Base-by-base conservation (phyloP, 2,113 vertebrate species). In the Upupa epops region DNA sequence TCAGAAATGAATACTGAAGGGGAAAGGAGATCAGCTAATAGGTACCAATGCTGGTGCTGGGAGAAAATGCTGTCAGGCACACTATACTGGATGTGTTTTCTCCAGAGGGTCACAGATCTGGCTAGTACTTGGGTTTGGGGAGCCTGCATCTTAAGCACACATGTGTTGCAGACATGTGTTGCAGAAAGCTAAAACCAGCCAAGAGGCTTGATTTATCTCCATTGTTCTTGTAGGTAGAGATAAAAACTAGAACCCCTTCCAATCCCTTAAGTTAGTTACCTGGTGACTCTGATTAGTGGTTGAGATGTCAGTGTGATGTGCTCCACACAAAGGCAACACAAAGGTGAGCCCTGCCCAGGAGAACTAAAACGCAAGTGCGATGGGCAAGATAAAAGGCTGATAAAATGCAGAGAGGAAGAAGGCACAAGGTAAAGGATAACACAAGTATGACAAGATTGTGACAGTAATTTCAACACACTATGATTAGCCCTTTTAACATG, bases 311-410 rank as follows among this genome's bases (percentile, higher is more conserved):
- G 3, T 16, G 55, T 19, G 70, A 78, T 29, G 61, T 40, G 60
- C 61, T 72, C 31, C 31, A 36, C 66, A 36, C 20, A 83, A 91
- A 92, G 66, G 76, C 72, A 74, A 73, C 42, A 66, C 74, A 88
- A 86, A 89, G 81, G 91, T 75, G 63, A 93, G 85, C 84, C 89
- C 81, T 91, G 68, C 91, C 89, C 59, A 79, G 83, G 74, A 92
- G 91, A 94, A 69, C n/a, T 83, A 84, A 85, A 90, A 84, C 45
- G 45, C 36, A 65, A 24, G 55, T 25, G 3, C 42, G 91, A 92
- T 87, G 89, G 81, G 93, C 34, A 25, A 93, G 94, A 95, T 89
- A 95, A 94, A 92, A 94, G 52, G n/a, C 45, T 80, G 82, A 83
- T 77, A 86, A 5, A 63, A 76, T 8, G 72, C 37, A 66, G 71